Conservation (phyloP, 2,113 vertebrate species). For the Pelmatolapia mariae region DNA sequence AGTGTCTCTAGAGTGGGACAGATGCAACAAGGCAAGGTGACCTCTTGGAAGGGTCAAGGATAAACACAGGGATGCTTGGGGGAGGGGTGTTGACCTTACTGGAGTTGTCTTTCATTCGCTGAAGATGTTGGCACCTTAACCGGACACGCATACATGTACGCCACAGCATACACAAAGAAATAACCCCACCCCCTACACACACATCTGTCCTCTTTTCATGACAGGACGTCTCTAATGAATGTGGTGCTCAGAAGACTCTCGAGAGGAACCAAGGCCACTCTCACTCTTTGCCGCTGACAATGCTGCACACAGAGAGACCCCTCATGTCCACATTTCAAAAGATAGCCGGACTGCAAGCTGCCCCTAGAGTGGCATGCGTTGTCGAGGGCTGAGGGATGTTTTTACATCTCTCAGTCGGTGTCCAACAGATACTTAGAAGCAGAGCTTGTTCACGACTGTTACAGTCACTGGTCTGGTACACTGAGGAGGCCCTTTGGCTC, state of each 20-base stretch:
- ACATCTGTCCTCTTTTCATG: slow-evolving; percentile 11
- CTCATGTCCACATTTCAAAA: slow-evolving; percentile 42
- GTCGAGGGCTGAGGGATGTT: slow-evolving; percentile 39
- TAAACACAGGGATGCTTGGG: slow-evolving; percentile 45
- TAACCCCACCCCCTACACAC: background rate
- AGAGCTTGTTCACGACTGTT: slow-evolving; percentile 35
- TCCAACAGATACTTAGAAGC: slow-evolving; percentile 28
- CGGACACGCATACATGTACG: background rate
- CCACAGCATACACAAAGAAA: background rate
- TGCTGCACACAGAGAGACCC: slow-evolving; percentile 24
- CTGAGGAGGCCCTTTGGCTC: slow-evolving; percentile 14
- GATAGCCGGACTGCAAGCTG: slow-evolving; percentile 50
- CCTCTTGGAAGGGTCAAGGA: slow-evolving; percentile 65
- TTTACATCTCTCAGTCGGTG: slow-evolving; percentile 30
- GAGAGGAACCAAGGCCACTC: slow-evolving; percentile 45
- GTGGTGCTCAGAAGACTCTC: slow-evolving; percentile 29
- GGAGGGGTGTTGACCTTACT: slow-evolving; percentile 34
- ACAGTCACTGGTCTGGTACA: slow-evolving; percentile 39
- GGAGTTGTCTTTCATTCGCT: slow-evolving; percentile 49
- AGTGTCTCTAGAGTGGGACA: slow-evolving; percentile 59
- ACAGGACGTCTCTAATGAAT: slow-evolving; percentile 47
- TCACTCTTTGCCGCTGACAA: slow-evolving; percentile 5
- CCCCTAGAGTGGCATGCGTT: slow-evolving; percentile 50
- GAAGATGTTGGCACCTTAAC: slow-evolving; percentile 49
- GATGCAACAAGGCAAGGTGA: slow-evolving; percentile 60